Percentiles rank a stretch among this genome's conserved stretches.
Evolutionary conservation across 2,888 invertebrate genomes (phyloP).

Genomic region (Hirtodrosophila cameraria): DNA sequence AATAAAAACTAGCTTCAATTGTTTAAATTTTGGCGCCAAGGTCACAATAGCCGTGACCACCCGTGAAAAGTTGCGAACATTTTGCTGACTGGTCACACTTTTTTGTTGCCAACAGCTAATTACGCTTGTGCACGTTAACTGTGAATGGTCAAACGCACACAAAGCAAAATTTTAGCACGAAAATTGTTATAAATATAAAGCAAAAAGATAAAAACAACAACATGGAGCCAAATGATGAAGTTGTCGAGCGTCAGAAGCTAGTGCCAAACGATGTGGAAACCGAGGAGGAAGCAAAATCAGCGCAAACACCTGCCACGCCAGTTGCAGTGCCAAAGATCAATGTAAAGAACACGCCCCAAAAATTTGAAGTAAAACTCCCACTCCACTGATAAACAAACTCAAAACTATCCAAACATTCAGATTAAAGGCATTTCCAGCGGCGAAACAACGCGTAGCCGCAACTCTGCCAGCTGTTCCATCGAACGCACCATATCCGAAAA

Average conservation of each 20-base stretch:
- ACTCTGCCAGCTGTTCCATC: constrained; percentile 83
- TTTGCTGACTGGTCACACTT: constrained; percentile 12
- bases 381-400: background rate
- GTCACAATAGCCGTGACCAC: background rate
- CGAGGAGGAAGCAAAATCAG: constrained; percentile 83
- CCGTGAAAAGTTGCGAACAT: background rate
- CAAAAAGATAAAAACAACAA: constrained; percentile 17
- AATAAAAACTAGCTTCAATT: too few relatives aligned
- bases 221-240: constrained; percentile 84
- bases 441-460: constrained; percentile 84
- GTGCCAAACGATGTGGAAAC: constrained; percentile 83
- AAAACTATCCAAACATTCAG: constrained; percentile 47
- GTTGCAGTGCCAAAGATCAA: constrained; percentile 79
- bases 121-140: constrained; percentile 5
- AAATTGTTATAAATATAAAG: constrained; percentile 19
- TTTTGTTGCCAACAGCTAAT: constrained; percentile 33
- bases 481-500: constrained; percentile 83
- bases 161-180: constrained; percentile 45
- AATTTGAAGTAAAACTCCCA: background rate
- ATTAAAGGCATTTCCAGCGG: constrained; percentile 84
- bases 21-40: constrained; percentile 26
- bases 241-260: constrained; percentile 84
- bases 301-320: constrained; percentile 82
- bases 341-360: constrained; percentile 20
- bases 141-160: constrained; percentile 48